Conservation (phyloP, 2,113 vertebrate genomes). For the Odontophorus gujanensis region DNA sequence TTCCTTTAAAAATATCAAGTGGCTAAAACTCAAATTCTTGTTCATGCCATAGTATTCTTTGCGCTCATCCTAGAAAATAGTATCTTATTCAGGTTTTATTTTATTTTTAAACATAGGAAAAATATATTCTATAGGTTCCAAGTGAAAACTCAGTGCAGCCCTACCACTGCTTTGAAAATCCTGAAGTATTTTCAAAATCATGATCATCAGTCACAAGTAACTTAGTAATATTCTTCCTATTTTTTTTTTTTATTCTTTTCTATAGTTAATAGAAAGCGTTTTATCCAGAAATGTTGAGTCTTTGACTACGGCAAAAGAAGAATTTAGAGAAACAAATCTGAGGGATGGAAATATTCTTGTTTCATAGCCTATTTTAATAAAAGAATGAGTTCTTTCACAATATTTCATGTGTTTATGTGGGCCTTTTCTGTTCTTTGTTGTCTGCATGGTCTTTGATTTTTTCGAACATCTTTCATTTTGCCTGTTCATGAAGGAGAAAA, state of each 20-base stretch:
- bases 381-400: not conserved
- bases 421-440: not conserved
- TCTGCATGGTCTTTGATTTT: not conserved
- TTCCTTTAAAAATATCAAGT: not conserved
- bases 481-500: not conserved
- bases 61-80: not conserved
- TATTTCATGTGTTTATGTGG: not conserved
- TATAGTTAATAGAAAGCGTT: not conserved
- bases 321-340: not conserved
- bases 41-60: not conserved
- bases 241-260: not conserved
- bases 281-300: not conserved
- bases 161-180: not conserved
- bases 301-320: not conserved
- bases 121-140: not conserved
- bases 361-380: not conserved
- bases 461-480: not conserved
- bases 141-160: not conserved
- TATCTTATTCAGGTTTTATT: not conserved
- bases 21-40: not conserved
- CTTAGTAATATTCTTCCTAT: not conserved
- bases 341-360: not conserved
- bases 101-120: not conserved
- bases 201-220: not conserved
- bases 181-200: not conserved